phyloP scores from a whole-genome alignment of 1,140 invertebrate species.

The Eumaeus atala region DNA sequence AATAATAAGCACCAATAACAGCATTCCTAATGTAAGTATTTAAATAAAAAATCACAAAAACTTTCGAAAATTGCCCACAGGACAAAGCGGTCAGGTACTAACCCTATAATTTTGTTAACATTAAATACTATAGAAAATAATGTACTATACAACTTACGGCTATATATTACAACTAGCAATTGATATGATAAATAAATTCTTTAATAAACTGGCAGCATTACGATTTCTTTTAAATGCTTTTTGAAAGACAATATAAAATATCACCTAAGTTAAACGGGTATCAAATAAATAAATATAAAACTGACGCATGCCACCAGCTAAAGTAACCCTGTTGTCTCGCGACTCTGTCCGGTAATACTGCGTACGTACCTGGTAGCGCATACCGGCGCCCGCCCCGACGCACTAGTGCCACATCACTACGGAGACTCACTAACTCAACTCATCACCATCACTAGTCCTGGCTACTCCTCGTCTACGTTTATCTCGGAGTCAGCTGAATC shows the following conservation, averaged over 20 bases:
- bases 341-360: conserved; percentile 7
- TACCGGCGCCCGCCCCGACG: background rate
- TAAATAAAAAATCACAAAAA: conserved; percentile 17
- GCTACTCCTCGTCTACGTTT: conserved; percentile 69
- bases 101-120: conserved; percentile 32
- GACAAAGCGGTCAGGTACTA: conserved; percentile 38
- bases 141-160: conserved; percentile 44
- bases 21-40: conserved; percentile 23
- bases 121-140: conserved; percentile 36
- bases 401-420: background rate
- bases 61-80: background rate
- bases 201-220: conserved; percentile 43
- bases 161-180: conserved; percentile 51
- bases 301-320: conserved; percentile 27
- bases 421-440: conserved; percentile 16
- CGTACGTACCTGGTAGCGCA: conserved; percentile 8
- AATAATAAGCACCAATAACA: conserved; percentile 11
- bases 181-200: conserved; percentile 67
- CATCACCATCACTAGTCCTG: conserved; percentile 43
- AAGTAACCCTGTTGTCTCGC: conserved; percentile 30
- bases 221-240: conserved; percentile 46
- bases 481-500: conserved; percentile 69
- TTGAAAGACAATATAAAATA: conserved; percentile 27
- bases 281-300: conserved; percentile 35
- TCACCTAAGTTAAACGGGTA: conserved; percentile 36